Base-by-base conservation (phyloP, 2,797 vertebrate species). In the Megaceryle alcyon region DNA sequence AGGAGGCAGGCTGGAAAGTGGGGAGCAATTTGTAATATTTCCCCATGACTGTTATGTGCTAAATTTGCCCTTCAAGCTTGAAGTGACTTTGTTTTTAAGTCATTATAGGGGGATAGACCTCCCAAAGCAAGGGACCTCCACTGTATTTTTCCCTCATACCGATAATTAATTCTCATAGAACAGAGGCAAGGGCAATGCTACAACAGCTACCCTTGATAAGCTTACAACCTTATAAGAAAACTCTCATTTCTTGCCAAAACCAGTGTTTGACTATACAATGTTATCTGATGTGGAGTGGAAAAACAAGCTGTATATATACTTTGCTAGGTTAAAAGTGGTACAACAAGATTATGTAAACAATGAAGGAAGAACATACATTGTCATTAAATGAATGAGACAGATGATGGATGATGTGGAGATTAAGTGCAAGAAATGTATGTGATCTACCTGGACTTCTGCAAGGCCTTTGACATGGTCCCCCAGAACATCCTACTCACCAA, bases 1-100 rank as follows among this genome's bases (percentile, higher is more conserved):
- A 90, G 82, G 89, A 97, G 86, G 85, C 75, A 66, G 23, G 46
- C 82, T 59, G 46, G 70, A 94, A 95, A 54, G 65, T 73, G 57
- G 60, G 94, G 94, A 93, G 43, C 70, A 96, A 94, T 97, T 94
- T 93, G 76, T 53, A 66, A 76, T 72, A 95, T 82, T 96, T 95
- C 26, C 87, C 48, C 33, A 9, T 86, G 94, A 96, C 90, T 92
- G 71, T 68, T 86, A 9, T 37, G 64, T 92, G 76, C 79, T 91
- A 92, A 88, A 65, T 95, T 91, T 97, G 92, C 56, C 96, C 95
- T 98, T 97, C 89, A 94, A 66, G 85, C 83, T 93, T 46, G 72
- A 86, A 93, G 54, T 92, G 93, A 90, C 94, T 86, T 96, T 96
- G 88, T 66, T 90, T 95, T 94, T 79, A 78, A 97, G 49, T 51